Evolutionary conservation across 2,888 invertebrate species (phyloP), one percentile per base, ranked within the genome.

Genomic region (Heterodera filipjevi): DNA sequence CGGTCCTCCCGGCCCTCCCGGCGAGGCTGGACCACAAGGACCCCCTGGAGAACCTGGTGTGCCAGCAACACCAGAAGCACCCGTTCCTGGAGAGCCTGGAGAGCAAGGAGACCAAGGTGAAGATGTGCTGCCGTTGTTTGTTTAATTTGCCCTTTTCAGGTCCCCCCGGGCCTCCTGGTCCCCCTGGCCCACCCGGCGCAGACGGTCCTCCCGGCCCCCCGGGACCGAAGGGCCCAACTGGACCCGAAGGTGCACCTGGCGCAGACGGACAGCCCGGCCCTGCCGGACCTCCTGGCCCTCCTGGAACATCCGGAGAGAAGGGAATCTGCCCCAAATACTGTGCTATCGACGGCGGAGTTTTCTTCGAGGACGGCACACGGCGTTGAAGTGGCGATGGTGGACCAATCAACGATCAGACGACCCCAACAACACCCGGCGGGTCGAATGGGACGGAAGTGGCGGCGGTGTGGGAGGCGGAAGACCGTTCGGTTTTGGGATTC

Each of bases 261-360:
- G 70, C 81, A 39, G 71, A 59, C 49, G 82, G 82, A 2, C 66
- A 70, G 32, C 46, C 82, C 16, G 84, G 83, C 5, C 81, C 84
- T 19, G 64, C 70, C 19, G 83, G 83, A 14, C 46, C 77, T 3
- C 77, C 78, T 10, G 82, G 82, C 1, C 81, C 72, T 6, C 32
- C 76, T 3, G 80, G 80, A 39, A 76, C 76, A 19, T 44, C 79
- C 16, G 82, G 76, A 72, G 85, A 84, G 77, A 84, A 84, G 80
- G 84, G 84, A 53, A 86, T 84, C 78, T 84, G 84, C 78, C 84
- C 84, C 53, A 84, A 84, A 71, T 85, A 85, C 81, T 85, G 85
- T 71, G 83, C 85, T 75, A 81, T 81, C 76, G 84, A 84, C 78
- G 84, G 84, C 16, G 84, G 84, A 49, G 84, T 84, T 70, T 84